These are phyloP conservation scores for Scaptodrosophila lebanonensis DNA, from an alignment of 1,140 invertebrate species.

Conservation along the genomic window DNA sequence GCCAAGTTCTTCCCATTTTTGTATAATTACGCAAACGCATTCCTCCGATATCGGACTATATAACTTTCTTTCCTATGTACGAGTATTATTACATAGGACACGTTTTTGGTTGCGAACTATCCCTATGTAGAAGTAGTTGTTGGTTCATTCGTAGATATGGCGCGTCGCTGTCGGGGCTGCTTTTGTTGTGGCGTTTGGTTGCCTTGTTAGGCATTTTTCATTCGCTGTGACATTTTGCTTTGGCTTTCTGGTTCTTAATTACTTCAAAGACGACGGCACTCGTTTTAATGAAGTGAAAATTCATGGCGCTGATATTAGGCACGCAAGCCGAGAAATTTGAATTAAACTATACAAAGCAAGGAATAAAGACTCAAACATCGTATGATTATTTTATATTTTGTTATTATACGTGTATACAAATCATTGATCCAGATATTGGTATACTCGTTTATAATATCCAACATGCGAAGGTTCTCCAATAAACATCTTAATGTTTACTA, in stretches of 20 bases:
- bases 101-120: no score
- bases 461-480: no score
- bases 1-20: constrained; percentile 68
- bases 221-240: constrained; percentile 70
- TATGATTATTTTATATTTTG: background rate
- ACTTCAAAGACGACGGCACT: constrained; percentile 74
- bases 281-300: constrained; percentile 77
- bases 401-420: no score
- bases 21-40: background rate
- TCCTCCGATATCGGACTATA: constrained; percentile 3
- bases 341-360: constrained; percentile 27
- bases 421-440: no score
- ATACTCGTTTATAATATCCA: no score
- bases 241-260: constrained; percentile 74
- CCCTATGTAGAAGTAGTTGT: no score
- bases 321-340: constrained; percentile 57
- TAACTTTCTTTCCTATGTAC: constrained; percentile 42
- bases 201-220: constrained; percentile 66
- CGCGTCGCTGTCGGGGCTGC: constrained; percentile 16
- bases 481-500: no score
- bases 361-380: constrained; percentile 21
- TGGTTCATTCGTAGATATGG: no score
- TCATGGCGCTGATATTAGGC: constrained; percentile 64
- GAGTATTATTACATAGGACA: no score
- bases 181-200: no score